A percentile compares a stretch with the other conserved stretches of the same genome.
phyloP scores from a whole-genome alignment of 2,113 vertebrate genomes.

The Sinosuthora webbiana region DNA sequence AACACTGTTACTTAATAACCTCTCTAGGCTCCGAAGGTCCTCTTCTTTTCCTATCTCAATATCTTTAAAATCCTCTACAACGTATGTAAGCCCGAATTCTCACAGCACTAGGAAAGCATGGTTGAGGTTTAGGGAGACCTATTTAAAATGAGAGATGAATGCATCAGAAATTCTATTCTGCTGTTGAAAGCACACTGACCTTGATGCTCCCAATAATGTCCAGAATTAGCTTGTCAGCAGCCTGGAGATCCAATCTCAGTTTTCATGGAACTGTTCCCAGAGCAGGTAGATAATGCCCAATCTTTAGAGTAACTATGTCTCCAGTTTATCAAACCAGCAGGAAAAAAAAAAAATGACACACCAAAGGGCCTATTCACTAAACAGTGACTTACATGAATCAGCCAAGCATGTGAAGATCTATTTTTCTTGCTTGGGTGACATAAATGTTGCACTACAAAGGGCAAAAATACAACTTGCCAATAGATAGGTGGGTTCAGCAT shows the following conservation, averaged over 20 bases:
- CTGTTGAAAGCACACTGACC: conserved; percentile 53
- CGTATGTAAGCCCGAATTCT: not conserved
- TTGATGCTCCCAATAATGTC: conserved; percentile 41
- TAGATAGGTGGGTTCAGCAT: not conserved
- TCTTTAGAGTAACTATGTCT: conserved; percentile 66
- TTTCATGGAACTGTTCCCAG: conserved; percentile 62
- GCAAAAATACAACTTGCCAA: not conserved
- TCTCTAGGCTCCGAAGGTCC: not conserved
- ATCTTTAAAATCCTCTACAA: not conserved
- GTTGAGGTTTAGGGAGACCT: not conserved
- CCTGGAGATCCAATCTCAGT: conserved; percentile 51
- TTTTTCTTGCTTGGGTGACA: conserved; percentile 58
- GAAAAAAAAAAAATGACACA: conserved; percentile 18
- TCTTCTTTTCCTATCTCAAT: not conserved
- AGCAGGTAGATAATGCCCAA: conserved; percentile 51
- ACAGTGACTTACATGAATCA: not conserved
- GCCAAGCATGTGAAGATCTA: conserved; percentile 51
- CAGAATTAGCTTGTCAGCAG: conserved; percentile 67
- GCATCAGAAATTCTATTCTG: conserved; percentile 46
- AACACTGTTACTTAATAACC: not conserved
- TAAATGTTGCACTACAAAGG: conserved; percentile 47
- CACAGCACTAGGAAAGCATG: not conserved
- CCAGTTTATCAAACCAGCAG: conserved; percentile 58
- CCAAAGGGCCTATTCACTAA: conserved; percentile 59
- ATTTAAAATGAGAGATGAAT: conserved; percentile 36